phyloP scores from a whole-genome alignment of 2,888 invertebrate genomes.

The Cephus pygmeus region DNA sequence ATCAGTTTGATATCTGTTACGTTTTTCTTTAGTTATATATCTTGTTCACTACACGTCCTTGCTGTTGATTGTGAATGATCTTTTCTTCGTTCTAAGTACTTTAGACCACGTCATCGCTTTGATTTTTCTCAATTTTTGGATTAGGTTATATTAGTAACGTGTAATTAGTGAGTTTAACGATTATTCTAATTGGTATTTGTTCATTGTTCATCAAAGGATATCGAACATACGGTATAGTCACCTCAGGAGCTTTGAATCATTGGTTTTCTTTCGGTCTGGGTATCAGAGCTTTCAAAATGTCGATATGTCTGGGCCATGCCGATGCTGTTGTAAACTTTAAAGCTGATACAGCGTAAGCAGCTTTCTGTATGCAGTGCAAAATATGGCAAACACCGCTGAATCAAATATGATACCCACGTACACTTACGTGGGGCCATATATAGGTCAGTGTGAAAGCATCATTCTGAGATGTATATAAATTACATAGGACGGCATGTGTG shows the following conservation, averaged over 20 bases:
- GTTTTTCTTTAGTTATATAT: background rate
- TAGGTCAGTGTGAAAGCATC: slow-evolving; percentile 18
- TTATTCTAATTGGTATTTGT: background rate
- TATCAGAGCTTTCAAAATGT: background rate
- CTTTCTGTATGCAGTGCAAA: background rate
- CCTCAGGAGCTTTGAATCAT: background rate
- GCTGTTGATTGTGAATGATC: background rate
- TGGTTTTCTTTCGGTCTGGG: background rate
- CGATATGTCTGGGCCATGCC: background rate
- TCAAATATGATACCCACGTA: slow-evolving; percentile 18
- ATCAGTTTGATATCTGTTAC: background rate
- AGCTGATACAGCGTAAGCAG: background rate
- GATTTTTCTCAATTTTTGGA: background rate
- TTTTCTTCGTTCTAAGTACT: background rate
- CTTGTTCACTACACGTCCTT: background rate
- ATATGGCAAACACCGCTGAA: slow-evolving; percentile 20
- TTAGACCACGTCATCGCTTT: background rate
- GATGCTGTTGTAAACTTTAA: background rate
- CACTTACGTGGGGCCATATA: slow-evolving; percentile 14
- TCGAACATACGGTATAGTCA: background rate
- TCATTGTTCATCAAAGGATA: background rate
- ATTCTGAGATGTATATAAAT: slow-evolving; percentile 1
- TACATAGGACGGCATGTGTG: background rate
- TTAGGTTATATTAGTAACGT: background rate
- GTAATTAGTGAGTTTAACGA: background rate